phyloP scores from a whole-genome alignment of 1,140 invertebrate genomes.

The Drosophila nigrodunni region DNA sequence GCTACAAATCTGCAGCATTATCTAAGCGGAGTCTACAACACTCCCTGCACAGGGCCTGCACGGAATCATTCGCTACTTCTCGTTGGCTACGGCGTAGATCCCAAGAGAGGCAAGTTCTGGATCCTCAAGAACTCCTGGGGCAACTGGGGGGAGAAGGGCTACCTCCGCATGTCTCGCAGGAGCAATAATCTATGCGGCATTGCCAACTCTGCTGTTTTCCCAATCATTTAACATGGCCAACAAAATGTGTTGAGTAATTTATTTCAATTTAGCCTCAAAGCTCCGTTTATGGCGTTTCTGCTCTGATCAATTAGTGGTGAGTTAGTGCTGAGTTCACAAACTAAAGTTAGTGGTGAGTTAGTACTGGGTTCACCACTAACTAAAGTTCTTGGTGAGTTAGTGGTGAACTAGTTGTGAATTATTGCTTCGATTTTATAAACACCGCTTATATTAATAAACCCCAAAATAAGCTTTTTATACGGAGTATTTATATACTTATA shows the following conservation, averaged over 20 bases:
- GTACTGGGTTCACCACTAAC: too few relatives aligned
- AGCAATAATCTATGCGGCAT: constrained; percentile 87
- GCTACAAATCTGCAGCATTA: constrained; percentile 90
- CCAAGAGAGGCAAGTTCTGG: constrained; percentile 86
- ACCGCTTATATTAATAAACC: too few relatives aligned
- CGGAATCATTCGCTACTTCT: constrained; percentile 86
- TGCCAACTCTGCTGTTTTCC: constrained; percentile 40
- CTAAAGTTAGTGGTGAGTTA: too few relatives aligned
- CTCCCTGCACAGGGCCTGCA: constrained; percentile 86
- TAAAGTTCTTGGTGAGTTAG: too few relatives aligned
- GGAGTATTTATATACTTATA: too few relatives aligned
- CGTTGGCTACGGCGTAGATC: constrained; percentile 91
- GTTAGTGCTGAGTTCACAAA: too few relatives aligned
- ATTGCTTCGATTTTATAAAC: too few relatives aligned
- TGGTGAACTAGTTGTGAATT: too few relatives aligned
- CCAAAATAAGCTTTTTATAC: too few relatives aligned
- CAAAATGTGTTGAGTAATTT: not conserved
- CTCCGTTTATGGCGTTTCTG: too few relatives aligned
- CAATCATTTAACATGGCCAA: constrained; percentile 13
- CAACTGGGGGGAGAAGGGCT: constrained; percentile 87
- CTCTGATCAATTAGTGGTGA: too few relatives aligned
- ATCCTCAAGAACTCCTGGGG: constrained; percentile 88
- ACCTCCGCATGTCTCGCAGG: constrained; percentile 87
- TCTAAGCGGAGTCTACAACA: constrained; percentile 87
- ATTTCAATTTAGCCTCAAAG: too few relatives aligned